Conservation (phyloP, 2,888 invertebrate genomes). For the Chaetogeoica ovagalla region DNA sequence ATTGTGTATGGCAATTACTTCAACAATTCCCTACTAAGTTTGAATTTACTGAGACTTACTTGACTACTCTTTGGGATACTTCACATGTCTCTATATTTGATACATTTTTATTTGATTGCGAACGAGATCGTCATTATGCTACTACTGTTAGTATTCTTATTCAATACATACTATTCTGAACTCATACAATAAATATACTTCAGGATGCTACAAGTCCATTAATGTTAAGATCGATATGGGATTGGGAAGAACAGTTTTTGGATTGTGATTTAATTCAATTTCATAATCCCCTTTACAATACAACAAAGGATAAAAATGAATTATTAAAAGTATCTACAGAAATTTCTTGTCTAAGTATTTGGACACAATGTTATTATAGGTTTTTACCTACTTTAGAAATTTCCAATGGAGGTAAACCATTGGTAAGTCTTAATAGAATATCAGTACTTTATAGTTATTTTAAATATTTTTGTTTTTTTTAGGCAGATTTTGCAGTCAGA, state of each 20-base stretch:
- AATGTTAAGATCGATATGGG: constrained; percentile 79
- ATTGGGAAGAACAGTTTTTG: constrained; percentile 85
- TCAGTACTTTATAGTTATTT: background rate
- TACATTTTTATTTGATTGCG: constrained; percentile 89
- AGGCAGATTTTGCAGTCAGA: constrained; percentile 54
- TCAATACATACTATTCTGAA: background rate
- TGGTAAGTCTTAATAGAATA: constrained; percentile 54
- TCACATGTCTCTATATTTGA: constrained; percentile 86
- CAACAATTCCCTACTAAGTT: constrained; percentile 87
- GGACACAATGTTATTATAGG: constrained; percentile 88
- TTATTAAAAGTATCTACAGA: constrained; percentile 58
- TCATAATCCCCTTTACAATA: constrained; percentile 76
- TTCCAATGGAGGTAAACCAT: constrained; percentile 57
- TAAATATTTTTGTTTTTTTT: constrained; percentile 1
- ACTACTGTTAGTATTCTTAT: constrained; percentile 62
- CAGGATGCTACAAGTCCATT: constrained; percentile 63
- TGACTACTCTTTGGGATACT: constrained; percentile 90
- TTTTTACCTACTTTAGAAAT: constrained; percentile 85
- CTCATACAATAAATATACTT: constrained; percentile 40
- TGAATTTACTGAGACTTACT: constrained; percentile 89
- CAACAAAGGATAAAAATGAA: constrained; percentile 55
- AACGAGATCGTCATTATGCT: constrained; percentile 74
- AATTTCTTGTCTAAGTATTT: constrained; percentile 71
- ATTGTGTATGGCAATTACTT: constrained; percentile 89
- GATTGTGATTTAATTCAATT: constrained; percentile 81